phyloP scores from a whole-genome alignment of 2,888 invertebrate genomes.

The Zeuzera pyrina region DNA sequence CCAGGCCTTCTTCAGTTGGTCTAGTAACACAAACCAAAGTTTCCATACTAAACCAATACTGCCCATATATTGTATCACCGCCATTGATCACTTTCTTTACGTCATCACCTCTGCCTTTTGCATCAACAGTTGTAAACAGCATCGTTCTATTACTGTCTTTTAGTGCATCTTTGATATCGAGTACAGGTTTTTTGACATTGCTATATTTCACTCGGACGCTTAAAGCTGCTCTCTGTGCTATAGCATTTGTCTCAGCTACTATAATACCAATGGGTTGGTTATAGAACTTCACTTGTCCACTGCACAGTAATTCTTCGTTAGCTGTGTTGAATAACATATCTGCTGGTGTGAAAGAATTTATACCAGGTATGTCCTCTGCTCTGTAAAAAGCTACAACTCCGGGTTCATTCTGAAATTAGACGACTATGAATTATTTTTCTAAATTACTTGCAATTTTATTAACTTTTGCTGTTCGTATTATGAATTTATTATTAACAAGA shows the following conservation, averaged over 20 bases:
- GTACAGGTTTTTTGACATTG: conserved; percentile 22
- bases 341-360: conserved; percentile 68
- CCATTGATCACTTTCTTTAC: conserved; percentile 33
- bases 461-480: background rate
- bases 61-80: conserved; percentile 45
- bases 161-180: conserved; percentile 18
- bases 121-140: conserved; percentile 16
- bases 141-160: conserved; percentile 23
- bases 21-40: conserved; percentile 70
- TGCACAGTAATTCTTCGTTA: conserved; percentile 59
- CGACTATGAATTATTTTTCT: background rate
- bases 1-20: conserved; percentile 77
- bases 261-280: conserved; percentile 79
- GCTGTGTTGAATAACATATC: conserved; percentile 9
- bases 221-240: conserved; percentile 63
- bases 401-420: conserved; percentile 63
- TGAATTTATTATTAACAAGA: no score
- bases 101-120: conserved; percentile 24
- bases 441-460: conserved; percentile 1
- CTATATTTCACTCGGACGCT: conserved; percentile 57
- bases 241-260: conserved; percentile 66
- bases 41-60: conserved; percentile 80
- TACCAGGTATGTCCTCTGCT: conserved; percentile 78
- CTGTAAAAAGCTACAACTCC: conserved; percentile 76
- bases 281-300: conserved; percentile 67